phyloP scores from a whole-genome alignment of 2,113 vertebrate species.

The Ailurus styani region DNA sequence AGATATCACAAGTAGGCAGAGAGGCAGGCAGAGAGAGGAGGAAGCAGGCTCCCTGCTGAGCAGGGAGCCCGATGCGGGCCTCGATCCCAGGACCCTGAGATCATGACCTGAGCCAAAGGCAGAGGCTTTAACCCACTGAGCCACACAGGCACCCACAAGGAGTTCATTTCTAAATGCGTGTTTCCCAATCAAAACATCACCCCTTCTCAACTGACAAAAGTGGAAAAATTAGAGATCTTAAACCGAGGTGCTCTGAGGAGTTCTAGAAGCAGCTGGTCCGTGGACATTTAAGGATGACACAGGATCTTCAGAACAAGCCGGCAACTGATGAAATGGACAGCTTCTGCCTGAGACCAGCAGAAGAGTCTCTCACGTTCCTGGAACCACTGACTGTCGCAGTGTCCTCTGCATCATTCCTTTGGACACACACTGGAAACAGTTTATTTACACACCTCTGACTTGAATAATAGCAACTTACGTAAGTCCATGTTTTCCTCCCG shows the following conservation, averaged over 20 bases:
- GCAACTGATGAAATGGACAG: neutral
- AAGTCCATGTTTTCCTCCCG: neutral
- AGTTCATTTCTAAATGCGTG: neutral
- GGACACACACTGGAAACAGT: neutral
- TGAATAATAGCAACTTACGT: neutral
- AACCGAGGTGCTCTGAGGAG: neutral
- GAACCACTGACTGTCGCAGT: neutral
- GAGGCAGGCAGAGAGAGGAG: too few species aligned
- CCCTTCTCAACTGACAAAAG: neutral
- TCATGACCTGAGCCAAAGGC: too few species aligned
- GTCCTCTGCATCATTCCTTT: neutral
- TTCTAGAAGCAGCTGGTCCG: neutral
- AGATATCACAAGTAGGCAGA: too few species aligned
- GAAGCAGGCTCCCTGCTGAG: too few species aligned
- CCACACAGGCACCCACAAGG: too few species aligned
- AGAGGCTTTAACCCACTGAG: too few species aligned
- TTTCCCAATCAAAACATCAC: neutral
- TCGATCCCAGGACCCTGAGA: too few species aligned
- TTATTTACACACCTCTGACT: neutral
- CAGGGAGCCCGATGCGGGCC: too few species aligned
- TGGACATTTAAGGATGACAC: neutral
- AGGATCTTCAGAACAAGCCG: neutral
- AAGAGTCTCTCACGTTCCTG: fast-evolving
- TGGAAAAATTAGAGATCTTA: neutral
- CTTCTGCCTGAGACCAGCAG: neutral